Evolutionary conservation across 2,113 vertebrate genomes (phyloP).

Genomic region (Spilogale gracilis): DNA sequence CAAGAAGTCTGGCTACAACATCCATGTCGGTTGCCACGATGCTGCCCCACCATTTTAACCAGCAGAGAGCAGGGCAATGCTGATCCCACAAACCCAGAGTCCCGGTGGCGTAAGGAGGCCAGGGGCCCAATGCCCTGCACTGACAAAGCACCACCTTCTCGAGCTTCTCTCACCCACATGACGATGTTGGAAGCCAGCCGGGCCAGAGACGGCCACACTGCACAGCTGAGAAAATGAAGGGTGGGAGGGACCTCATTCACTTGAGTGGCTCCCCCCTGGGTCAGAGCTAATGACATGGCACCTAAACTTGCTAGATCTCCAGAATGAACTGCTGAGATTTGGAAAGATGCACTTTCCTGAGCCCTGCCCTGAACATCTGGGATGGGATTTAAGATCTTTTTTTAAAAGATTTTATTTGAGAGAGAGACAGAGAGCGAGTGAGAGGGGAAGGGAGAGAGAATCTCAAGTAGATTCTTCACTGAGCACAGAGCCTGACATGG

Average conservation of each 20-base stretch:
- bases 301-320: background rate
- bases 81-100: background rate
- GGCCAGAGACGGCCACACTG: background rate
- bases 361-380: rapidly evolving
- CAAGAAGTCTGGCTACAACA: background rate
- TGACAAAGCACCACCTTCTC: rapidly evolving
- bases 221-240: background rate
- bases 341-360: background rate
- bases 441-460: background rate
- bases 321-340: rapidly evolving
- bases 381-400: background rate
- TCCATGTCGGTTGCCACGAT: background rate
- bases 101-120: background rate
- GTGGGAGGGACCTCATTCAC: rapidly evolving
- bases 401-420: background rate
- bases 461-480: background rate
- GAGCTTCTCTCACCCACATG: rapidly evolving
- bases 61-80: background rate
- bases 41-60: background rate
- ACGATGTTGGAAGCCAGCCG: rapidly evolving
- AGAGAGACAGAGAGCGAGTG: background rate
- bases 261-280: too few species aligned
- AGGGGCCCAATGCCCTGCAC: rapidly evolving
- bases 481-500: background rate
- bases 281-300: background rate